phyloP scores from a whole-genome alignment of 2,113 vertebrate species.

The Eupsittula cactorum region DNA sequence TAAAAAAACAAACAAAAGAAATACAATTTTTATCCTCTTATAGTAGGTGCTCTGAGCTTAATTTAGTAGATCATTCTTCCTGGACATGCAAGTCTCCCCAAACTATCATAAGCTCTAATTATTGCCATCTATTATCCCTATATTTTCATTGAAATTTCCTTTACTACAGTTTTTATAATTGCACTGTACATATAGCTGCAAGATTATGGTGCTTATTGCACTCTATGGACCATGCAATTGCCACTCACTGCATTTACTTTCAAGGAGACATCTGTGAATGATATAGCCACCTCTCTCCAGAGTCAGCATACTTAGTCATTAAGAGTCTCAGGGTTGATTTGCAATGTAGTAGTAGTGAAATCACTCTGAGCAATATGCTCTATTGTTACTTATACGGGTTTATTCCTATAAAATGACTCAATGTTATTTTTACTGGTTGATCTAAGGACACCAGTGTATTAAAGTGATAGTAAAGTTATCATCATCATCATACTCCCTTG shows the following conservation, averaged over 20 bases:
- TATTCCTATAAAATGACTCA: neutral
- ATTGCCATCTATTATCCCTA: neutral
- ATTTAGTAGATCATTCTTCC: constrained; percentile 18
- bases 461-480: neutral
- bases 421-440: neutral
- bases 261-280: neutral
- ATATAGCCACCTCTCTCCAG: neutral
- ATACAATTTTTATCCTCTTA: neutral
- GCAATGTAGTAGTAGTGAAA: neutral
- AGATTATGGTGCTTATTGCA: neutral
- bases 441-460: neutral
- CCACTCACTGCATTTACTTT: neutral
- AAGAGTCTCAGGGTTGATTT: neutral
- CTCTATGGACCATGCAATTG: neutral
- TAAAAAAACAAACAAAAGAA: neutral
- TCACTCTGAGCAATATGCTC: neutral
- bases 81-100: neutral
- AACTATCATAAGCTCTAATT: neutral
- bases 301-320: neutral
- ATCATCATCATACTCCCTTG: neutral
- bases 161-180: neutral
- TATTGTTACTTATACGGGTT: neutral
- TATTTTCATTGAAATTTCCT: neutral
- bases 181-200: neutral
- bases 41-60: neutral